Percentiles rank a stretch among this genome's conserved stretches.
phyloP scores from a whole-genome alignment of 2,797 vertebrate genomes.

The Catostomus latipinnis region DNA sequence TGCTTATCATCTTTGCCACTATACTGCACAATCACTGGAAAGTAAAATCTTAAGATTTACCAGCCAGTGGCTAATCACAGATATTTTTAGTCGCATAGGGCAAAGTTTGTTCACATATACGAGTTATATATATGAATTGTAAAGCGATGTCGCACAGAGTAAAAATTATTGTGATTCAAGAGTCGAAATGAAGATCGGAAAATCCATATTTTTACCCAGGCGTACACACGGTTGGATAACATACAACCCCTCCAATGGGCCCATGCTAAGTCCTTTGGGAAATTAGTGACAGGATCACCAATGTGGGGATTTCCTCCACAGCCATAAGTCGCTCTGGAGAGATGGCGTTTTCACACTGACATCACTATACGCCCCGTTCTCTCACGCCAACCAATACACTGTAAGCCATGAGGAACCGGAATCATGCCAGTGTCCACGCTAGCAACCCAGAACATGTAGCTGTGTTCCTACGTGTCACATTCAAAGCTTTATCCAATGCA shows the following conservation, averaged over 20 bases:
- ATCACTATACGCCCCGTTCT: slow-evolving; percentile 23
- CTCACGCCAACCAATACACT: background rate
- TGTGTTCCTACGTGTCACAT: background rate
- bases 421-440: slow-evolving; percentile 2
- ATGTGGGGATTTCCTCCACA: slow-evolving; percentile 59
- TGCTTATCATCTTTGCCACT: no score
- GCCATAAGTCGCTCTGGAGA: slow-evolving; percentile 57
- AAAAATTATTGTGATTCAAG: no score
- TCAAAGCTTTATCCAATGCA: slow-evolving; percentile 5
- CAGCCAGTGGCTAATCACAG: no score
- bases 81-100: no score
- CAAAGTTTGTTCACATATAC: no score
- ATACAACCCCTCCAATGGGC: background rate
- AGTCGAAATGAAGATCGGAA: no score
- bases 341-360: slow-evolving; percentile 35
- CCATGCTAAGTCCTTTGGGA: slow-evolving; percentile 59
- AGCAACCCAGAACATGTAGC: background rate
- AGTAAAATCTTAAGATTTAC: no score
- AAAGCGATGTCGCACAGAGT: no score
- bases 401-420: slow-evolving; percentile 7
- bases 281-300: slow-evolving; percentile 59
- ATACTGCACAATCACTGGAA: no score
- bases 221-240: slow-evolving; percentile 15
- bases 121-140: no score
- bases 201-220: background rate